Evolutionary conservation across 2,113 vertebrate genomes (phyloP).

Genomic region (Pithys albifrons): DNA sequence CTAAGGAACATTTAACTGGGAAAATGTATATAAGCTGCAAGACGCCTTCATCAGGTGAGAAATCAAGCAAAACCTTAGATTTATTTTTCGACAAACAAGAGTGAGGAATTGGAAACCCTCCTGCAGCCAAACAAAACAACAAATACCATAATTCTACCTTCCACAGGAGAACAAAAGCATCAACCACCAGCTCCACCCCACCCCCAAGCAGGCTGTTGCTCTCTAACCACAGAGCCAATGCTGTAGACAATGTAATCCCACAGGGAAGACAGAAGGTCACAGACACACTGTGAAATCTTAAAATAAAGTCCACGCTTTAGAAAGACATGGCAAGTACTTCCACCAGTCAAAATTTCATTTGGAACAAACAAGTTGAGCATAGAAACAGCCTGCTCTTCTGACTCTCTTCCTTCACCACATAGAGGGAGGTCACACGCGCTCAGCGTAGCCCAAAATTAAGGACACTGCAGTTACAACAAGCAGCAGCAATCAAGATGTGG

Average conservation of each 20-base stretch:
- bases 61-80: neutral
- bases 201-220: slow-evolving; percentile 65
- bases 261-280: slow-evolving; percentile 40
- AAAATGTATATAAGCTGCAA: neutral
- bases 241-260: slow-evolving; percentile 52
- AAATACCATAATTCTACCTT: slow-evolving; percentile 55
- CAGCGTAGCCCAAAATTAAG: neutral
- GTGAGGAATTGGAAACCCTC: neutral
- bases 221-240: slow-evolving; percentile 48
- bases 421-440: neutral
- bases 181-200: slow-evolving; percentile 59
- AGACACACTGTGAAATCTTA: neutral
- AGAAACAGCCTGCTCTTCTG: neutral
- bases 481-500: neutral
- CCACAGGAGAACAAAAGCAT: slow-evolving; percentile 55
- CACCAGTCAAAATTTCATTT: neutral
- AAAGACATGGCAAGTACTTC: neutral
- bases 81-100: slow-evolving; percentile 8
- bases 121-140: slow-evolving; percentile 43
- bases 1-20: slow-evolving; percentile 20
- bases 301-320: neutral
- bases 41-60: neutral
- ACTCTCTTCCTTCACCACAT: neutral
- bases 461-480: neutral
- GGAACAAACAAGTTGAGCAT: neutral